Base-by-base conservation (phyloP, 1,140 invertebrate genomes). In the Leptinotarsa texana region DNA sequence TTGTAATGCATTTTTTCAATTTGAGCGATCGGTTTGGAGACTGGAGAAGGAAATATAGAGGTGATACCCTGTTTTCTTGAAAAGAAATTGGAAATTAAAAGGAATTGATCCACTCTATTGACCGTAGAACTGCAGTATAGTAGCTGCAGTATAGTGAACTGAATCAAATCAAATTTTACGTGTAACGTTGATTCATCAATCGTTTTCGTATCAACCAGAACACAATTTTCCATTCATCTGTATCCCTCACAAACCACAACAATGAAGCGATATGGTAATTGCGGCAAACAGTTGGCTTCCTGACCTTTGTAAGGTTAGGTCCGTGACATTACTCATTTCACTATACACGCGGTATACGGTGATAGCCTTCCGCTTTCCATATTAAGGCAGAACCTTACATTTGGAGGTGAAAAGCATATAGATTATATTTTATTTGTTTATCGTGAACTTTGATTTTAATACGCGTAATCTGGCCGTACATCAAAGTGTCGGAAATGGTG, bases 301-400 rank as follows among this genome's bases (percentile, higher is more conserved):
- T 57, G n/a, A 57, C 51, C 51, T 57, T 57, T 57, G 51, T 57
- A 57, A 57, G 51, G 51, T 57, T 57, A 57, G 51, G 51, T 57
- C 51, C 51, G 17, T 57, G 51, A 57, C 51, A 57, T 57, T 57
- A 57, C 15, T 57, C 51, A 57, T 57, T 57, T 57, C 51, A 57
- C 51, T 18, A 15, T 57, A 57, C 51, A 18, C 51, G n/a, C 51
- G 51, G 51, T 57, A 57, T 18, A 57, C 51, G 51, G 17, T 57
- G 17, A 57, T 17, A 57, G 51, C 51, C 51, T 57, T 57, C 51
- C 51, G 51, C 15, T 57, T 57, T 57, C 51, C 51, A 57, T 57
- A 57, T 57, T 57, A 57, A 6, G 51, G n/a, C n/a, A 57, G 51
- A 57, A 57, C 51, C 51, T 57, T 57, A 57, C 51, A 57, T 57